Base-by-base conservation (phyloP, 2,888 invertebrate species). In the Polydrusus cervinus region DNA sequence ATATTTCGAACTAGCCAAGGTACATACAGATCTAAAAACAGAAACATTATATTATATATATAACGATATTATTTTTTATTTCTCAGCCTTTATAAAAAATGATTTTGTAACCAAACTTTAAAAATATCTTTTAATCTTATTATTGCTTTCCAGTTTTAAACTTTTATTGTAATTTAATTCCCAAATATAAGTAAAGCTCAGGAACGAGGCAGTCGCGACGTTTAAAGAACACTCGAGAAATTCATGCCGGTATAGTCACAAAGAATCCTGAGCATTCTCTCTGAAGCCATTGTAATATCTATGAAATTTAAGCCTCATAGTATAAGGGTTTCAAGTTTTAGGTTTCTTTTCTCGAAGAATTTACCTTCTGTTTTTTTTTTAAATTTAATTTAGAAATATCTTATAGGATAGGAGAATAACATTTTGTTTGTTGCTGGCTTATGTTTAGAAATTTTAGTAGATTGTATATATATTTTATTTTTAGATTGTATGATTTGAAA, bases 231-330 rank as follows among this genome's bases (percentile, higher is more conserved):
- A 76, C 76, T 76, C 61, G 64, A 76, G 70, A 76, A 76, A 76
- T 76, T 72, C 71, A 69, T 65, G 72, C 76, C 69, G 76, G 45
- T 68, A 72, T 55, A 64, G 69, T 71, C 62, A 76, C 72, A 72
- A 76, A 77, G 76, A 77, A 74, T 74, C 74, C 64, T 65, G 68
- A 71, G 68, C 74, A 74, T 77, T 77, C 77, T 74, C 61, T 53
- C 53, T 14, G 62, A 49, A 76, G 64, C 74, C 53, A 70, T 76
- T 71, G 71, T 76, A 76, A 76, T 76, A 76, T 76, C 71, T 70
- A 71, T 38, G 74, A 74, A 76, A 76, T 76, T 74, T 76, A 69
- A 76, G 76, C 73, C 57, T 55, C 57, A 57, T 43, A 34, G 20
- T 60, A 38, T 57, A 47, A 51, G 69, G 65, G 74, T 57, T 51